Evolutionary conservation across 2,888 invertebrate species (phyloP), one percentile per base, ranked within the genome.

Genomic region (Euplexia lucipara): DNA sequence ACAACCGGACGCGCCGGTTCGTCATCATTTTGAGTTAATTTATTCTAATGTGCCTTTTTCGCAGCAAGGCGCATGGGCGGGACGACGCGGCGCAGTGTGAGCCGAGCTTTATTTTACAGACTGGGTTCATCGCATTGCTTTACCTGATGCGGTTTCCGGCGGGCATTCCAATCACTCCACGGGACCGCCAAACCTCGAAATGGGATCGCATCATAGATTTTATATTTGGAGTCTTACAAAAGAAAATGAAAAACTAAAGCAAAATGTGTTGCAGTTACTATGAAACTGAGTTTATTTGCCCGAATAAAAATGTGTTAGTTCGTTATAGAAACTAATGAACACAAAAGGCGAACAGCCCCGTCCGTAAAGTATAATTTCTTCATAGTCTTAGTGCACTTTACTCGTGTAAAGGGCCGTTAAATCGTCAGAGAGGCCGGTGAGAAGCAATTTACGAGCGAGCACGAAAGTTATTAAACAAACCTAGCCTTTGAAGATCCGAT

Each of bases 71-170:
- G 72, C 78, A 81, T 67, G 76, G 80, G 65, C 75, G 69, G 78
- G 78, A 74, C 76, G 75, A 71, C 77, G 83, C 65, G 74, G 67
- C 68, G 63, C 70, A 60, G 71, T 77, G 70, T 74, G 78, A 54
- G 58, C 72, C 61, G 68, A 70, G 62, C 79, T 79, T 82, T 79
- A 80, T 59, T 67, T 58, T 42, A 69, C 66, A 78, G 75, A 69
- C 78, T 79, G 78, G 79, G 86, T 83, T 86, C 86, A 85, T 83
- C 82, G 86, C 82, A 86, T 85, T 78, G 85, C 78, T 86, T 87
- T 92, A 92, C 93, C 92, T 93, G 92, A 82, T 84, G 87, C 86
- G 88, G 90, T 91, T 92, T 94, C 93, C 94, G 92, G 90, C 87
- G 88, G 82, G 83, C 90, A 92, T 92, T 89, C 92, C 91, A 76